Base-by-base conservation (phyloP, 2,113 vertebrate genomes). In the Mungos mungo region DNA sequence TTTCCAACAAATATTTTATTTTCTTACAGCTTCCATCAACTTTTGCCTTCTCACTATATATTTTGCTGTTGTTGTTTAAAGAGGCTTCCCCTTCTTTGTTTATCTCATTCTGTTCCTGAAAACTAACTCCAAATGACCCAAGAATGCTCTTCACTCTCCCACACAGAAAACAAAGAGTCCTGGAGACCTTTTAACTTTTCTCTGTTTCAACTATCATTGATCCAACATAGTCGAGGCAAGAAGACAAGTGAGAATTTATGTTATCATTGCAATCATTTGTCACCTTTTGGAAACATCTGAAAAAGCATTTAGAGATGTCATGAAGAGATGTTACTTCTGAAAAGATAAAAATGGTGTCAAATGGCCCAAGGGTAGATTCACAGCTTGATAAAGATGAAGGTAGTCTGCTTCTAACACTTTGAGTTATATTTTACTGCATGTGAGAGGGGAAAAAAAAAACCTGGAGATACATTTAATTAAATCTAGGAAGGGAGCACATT, bases 241-340 rank as follows among this genome's bases (percentile, higher is more conserved):
- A 79, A 87, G 79, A 95, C 81, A 84, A 88, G 50, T 84, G 65
- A 97, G 54, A 80, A 94, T 90, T 87, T 92, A 82, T 87, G 12
- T 80, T 92, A 96, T 65, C 74, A 71, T 69, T 74, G 13, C 35
- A 68, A 95, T 68, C 68, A 95, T 87, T 92, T 93, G 11, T 90
- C 74, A 84, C 35, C 33, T 87, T 65, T 83, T 81, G 47, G 38
- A 77, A 92, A 76, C 33, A 92, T 76, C 65, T 77, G 45, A 86
- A 77, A 96, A 79, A 90, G 19, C 33, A 88, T 84, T 96, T 96
- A 81, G 71, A 52, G 21, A 83, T 68, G 29, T 87, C 68, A 87
- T 25, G 18, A 90, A 74, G 54, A 92, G 68, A 54, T 71, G 10
- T 87, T 76, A 93, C 68, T 95, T 93, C 93, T 96, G 47, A 93